Evolutionary conservation across 2,797 vertebrate genomes (phyloP), one percentile per base, ranked within the genome.

Genomic region (Caiman crocodilus): DNA sequence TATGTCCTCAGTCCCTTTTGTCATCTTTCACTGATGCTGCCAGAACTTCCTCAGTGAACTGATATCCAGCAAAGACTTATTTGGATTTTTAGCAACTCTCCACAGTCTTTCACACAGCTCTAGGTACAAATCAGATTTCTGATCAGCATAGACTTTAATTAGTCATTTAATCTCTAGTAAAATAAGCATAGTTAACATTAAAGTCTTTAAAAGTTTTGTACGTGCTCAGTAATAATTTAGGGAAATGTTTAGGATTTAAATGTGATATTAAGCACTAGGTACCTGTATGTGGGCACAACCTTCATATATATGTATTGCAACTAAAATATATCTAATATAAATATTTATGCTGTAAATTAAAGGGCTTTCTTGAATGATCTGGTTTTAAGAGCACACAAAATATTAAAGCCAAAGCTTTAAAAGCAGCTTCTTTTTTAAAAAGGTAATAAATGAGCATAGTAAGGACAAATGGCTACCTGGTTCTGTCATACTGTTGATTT

Each of bases 381-480:
- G 58, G 18, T 73, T 96, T 91, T 42, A 14, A 78, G 74, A 35
- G 35, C 35, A 1, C 0, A 6, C 25, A 60, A 63, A 87, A 28
- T 23, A 89, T 61, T 75, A 69, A 60, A 94, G 74, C 56, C 81
- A 8, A 84, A 90, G 16, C 17, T 35, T 60, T 21, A 56, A 2
- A 16, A 5, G 77, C 23, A 23, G 75, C 4, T 1, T 25, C 65
- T 23, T 21, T 32, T 3, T 6, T 13, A 14, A 5, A 50, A 50
- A 23, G 4, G 56, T 50, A 35, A 64, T 8, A 0, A 2, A 0
- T 1, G 0, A 32, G 65, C 50, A 60, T 64, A 73, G 55, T 59
- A 0, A 1, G 50, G 42, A n/a, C n/a, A 55, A 60, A 42, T 82
- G 2, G 0, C 7, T 30, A 56, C 30, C 1, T 0, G 1, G 14